Base-by-base conservation (phyloP, 92 coral and sea anemone species). In the Paragorgia papillata region DNA sequence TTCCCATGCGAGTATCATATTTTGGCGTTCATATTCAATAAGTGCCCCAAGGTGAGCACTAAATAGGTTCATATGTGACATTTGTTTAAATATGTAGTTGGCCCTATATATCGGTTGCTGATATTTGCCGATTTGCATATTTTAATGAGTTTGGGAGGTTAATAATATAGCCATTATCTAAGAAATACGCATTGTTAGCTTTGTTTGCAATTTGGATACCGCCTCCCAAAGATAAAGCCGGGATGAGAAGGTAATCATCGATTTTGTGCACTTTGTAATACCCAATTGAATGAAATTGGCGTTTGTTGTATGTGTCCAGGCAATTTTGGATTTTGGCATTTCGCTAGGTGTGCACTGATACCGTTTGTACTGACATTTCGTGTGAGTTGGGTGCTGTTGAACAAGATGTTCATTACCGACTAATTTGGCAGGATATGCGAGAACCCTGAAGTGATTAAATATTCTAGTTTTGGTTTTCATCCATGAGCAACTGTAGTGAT, bases 1-100 rank as follows among this genome's bases (percentile, higher is more conserved):
- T 44, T 67, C 57, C 74, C 74, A 67, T 1, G 74, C 29, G n/a
- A 9, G 15, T 0, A 67, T 67, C 74, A 67, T 44, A 14, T 67
- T 67, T 0, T 4, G 22, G 9, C 74, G 57, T 67, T 67, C 57
- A 48, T 67, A 33, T 44, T 67, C 74, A 9, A 65, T 65, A 2
- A 65, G 29, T n/a, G 73, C 73, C 9, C 48, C 73, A 3, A 65
- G n/a, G 17, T 65, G 73, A 4, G 73, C 43, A 20, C 39, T 43
- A 6, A 41, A n/a, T 5, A 41, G 6, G 37, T 35, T 34, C 28
- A 34, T 65, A 9, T 17, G n/a, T 17, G 43, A 0, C 51, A 34
- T 31, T 20, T 9, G 26, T 28, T 25, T 21, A 37, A 37, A 20
- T n/a, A 43, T 10, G 66, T 10, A 13, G 62, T 56, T 56, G 12